These are phyloP conservation scores for Zygothrica quintamaculata DNA, from an alignment of 2,888 invertebrate genomes.

Conservation along the genomic window DNA sequence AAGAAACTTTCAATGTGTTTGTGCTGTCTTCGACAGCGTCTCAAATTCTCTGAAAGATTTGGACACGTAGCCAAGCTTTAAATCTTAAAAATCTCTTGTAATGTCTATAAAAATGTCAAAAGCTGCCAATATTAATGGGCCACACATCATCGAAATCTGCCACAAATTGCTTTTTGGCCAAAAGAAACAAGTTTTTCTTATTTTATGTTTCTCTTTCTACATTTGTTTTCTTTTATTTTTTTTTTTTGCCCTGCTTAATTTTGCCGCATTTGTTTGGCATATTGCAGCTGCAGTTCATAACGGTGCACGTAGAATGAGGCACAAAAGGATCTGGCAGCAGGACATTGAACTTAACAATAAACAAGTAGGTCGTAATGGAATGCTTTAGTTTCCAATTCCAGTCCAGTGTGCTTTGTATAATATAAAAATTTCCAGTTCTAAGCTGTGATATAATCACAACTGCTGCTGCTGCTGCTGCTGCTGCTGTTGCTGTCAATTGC, in stretches of 20 bases:
- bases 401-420: not conserved
- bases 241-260: not conserved
- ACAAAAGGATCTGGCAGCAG: constrained; percentile 49
- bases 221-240: too few relatives aligned
- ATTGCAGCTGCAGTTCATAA: constrained; percentile 11
- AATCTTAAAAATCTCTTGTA: too few relatives aligned
- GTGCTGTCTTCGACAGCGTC: too few relatives aligned
- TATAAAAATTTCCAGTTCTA: constrained; percentile 1
- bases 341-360: constrained; percentile 49
- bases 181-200: constrained; percentile 38
- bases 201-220: not conserved
- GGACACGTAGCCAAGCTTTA: too few relatives aligned
- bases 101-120: too few relatives aligned
- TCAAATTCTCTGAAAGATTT: not conserved
- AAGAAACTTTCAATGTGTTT: too few relatives aligned
- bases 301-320: too few relatives aligned
- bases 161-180: constrained; percentile 12
- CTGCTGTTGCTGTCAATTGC: constrained; percentile 25
- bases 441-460: constrained; percentile 15
- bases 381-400: too few relatives aligned
- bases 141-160: too few relatives aligned
- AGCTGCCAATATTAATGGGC: too few relatives aligned
- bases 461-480: too few relatives aligned
- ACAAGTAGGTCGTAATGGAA: constrained; percentile 41
- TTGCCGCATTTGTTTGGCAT: not conserved